Percentiles rank a stretch among this genome's conserved stretches.
Evolutionary conservation across 2,888 invertebrate species (phyloP).

Genomic region (Himalopsyche kuldschensis): DNA sequence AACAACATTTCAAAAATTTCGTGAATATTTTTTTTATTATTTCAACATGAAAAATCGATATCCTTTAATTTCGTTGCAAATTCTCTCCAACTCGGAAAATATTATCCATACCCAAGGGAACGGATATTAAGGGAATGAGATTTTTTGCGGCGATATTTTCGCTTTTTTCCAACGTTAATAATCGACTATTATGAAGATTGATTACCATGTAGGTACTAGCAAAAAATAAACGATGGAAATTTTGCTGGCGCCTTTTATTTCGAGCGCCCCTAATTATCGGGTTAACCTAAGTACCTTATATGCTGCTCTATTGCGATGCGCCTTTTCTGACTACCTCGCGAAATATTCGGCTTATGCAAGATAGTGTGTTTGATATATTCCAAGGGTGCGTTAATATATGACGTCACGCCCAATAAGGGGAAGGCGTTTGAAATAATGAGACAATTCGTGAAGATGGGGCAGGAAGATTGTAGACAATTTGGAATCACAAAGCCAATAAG

Average conservation of each 20-base stretch:
- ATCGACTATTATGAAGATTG: not conserved
- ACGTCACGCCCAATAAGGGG: no score
- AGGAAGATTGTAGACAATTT: no score
- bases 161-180: not conserved
- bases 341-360: no score
- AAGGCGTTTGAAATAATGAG: no score
- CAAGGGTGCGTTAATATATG: no score
- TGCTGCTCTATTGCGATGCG: no score
- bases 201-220: not conserved
- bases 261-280: not conserved
- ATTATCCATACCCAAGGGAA: not conserved
- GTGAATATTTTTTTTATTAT: no score
- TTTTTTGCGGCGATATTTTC: not conserved
- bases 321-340: no score
- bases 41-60: not conserved
- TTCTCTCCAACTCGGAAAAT: not conserved
- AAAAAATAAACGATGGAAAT: not conserved
- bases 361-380: no score
- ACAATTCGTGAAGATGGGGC: no score
- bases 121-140: not conserved
- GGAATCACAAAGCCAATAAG: no score
- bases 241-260: not conserved
- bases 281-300: not conserved
- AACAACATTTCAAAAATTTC: no score
- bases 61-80: not conserved